Conservation (phyloP, 2,797 vertebrate species). For the Emys orbicularis region DNA sequence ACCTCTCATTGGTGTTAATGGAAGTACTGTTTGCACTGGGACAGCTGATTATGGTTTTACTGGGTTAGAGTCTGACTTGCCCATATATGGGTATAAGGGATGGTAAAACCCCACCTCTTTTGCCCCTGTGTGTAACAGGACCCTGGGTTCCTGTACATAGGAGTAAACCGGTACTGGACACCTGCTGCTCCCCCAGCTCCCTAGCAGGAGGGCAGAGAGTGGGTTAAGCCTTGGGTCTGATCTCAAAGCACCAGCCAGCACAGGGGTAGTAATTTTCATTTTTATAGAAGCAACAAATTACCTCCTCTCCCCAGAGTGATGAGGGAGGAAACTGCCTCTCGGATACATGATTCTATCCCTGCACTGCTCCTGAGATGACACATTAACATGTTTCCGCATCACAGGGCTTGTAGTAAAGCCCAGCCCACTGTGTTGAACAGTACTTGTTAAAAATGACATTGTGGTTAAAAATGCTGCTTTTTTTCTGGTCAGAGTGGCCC, state of each 20-base stretch:
- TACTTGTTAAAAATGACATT: neutral
- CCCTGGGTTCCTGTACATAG: neutral
- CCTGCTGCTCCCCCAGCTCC: neutral
- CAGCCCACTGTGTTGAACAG: neutral
- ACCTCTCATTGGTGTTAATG: neutral
- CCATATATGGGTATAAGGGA: rapidly evolving
- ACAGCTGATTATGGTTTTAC: neutral
- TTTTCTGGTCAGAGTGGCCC: neutral
- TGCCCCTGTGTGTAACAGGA: neutral
- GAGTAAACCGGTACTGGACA: neutral
- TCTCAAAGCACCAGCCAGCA: neutral
- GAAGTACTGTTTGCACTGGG: neutral
- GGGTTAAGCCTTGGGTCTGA: neutral
- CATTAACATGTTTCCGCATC: neutral
- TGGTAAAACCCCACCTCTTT: neutral
- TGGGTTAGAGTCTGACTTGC: neutral
- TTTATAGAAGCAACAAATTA: neutral
- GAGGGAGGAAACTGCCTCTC: neutral
- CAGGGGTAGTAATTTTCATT: neutral
- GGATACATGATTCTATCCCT: neutral
- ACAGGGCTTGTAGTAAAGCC: neutral
- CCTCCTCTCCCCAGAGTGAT: neutral
- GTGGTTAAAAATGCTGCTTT: neutral
- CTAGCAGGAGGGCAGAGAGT: neutral
- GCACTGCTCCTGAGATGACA: neutral